These are phyloP conservation scores for Dicroscelio sp. DNA, from an alignment of 2,888 invertebrate species.

Conservation along the genomic window DNA sequence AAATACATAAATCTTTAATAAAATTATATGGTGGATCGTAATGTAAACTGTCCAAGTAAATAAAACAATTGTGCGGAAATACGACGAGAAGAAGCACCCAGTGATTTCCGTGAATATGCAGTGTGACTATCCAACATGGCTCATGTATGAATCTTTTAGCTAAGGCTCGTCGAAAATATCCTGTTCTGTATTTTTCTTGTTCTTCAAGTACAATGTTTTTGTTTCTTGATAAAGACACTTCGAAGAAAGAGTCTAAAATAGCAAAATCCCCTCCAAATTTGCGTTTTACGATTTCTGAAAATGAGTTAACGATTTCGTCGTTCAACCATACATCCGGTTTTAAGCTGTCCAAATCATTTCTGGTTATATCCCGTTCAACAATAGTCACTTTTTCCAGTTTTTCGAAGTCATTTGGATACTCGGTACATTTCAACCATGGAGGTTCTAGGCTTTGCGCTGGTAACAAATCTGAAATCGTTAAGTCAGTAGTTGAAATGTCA, in stretches of 20 bases:
- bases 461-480: not conserved
- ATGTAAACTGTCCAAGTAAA: conserved; percentile 44
- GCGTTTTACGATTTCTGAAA: not conserved
- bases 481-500: too few species aligned
- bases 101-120: conserved; percentile 4
- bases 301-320: not conserved
- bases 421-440: not conserved
- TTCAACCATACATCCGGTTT: conserved; percentile 12
- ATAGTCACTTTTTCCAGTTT: not conserved
- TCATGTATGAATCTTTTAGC: not conserved
- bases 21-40: not conserved
- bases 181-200: not conserved
- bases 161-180: not conserved
- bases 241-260: conserved; percentile 1
- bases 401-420: not conserved
- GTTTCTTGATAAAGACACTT: not conserved
- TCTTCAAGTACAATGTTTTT: not conserved
- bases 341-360: not conserved
- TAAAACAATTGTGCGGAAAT: conserved; percentile 25
- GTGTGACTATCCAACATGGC: not conserved
- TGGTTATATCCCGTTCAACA: too few species aligned
- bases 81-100: conserved; percentile 2
- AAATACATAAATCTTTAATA: too few species aligned
- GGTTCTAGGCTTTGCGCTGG: not conserved
- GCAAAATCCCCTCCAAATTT: conserved; percentile 20